A percentile compares a stretch with the other conserved stretches of the same genome.
Evolutionary conservation across 1,140 invertebrate genomes (phyloP).

Genomic region (Carcinoscorpius rotundicauda): DNA sequence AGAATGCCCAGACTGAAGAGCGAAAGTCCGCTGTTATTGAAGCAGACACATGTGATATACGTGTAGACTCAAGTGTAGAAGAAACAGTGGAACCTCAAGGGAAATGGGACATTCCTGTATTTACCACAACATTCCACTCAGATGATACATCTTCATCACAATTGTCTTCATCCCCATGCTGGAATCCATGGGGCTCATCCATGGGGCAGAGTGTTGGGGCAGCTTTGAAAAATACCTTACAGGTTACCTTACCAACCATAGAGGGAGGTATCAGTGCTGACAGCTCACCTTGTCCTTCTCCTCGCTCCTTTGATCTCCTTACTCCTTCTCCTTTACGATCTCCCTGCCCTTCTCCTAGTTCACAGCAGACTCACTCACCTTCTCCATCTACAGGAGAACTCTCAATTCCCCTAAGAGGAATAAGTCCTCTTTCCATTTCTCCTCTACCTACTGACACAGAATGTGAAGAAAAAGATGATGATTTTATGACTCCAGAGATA

Average conservation of each 20-base stretch:
- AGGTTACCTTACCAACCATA: conserved; percentile 19
- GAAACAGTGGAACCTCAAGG: too few species aligned
- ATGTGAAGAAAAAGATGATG: too few species aligned
- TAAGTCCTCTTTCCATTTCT: too few species aligned
- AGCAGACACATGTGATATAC: too few species aligned
- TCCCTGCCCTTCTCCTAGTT: conserved; percentile 8
- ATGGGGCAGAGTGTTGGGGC: conserved; percentile 20
- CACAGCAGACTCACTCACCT: background rate
- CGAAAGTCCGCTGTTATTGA: background rate
- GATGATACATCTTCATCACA: conserved; percentile 12
- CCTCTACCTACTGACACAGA: too few species aligned
- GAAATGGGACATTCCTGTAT: background rate
- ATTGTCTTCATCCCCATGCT: conserved; percentile 6
- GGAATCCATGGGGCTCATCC: conserved; percentile 18
- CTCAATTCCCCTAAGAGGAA: too few species aligned
- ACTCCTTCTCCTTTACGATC: conserved; percentile 12
- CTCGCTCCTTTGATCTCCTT: conserved; percentile 10
- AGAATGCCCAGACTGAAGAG: conserved; percentile 34
- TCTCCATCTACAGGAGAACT: background rate
- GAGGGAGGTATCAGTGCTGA: conserved; percentile 20
- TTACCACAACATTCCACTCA: background rate
- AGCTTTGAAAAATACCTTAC: conserved; percentile 18
- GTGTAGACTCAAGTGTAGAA: too few species aligned
- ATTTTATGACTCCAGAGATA: too few species aligned
- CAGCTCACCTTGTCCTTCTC: conserved; percentile 20